Evolutionary conservation across 64 coral and sea anemone species (phyloP), one percentile per base, ranked within the genome.

Genomic region (Pachyseris speciosa): DNA sequence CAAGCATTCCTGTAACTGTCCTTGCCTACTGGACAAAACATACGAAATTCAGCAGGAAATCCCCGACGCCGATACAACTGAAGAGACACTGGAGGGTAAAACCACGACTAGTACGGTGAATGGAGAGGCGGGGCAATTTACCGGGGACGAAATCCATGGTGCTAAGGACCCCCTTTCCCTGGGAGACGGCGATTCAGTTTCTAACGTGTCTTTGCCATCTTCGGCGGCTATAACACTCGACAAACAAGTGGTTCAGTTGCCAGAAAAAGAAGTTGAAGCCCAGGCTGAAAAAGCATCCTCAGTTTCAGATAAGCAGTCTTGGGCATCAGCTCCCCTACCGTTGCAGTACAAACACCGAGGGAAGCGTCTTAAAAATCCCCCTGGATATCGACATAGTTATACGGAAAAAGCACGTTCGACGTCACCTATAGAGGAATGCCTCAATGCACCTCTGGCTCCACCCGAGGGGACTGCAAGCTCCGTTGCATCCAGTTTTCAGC

Each of bases 131-230:
- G 63, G 53, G 12, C 58, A 69, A 58, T 84, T 94, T 12, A 69
- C 68, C 2, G 71, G 85, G 33, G 85, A 88, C 25, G 19, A 67
- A 72, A 84, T 70, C 32, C 77, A 97, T 34, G 86, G 92, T 20
- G 95, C 92, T 9, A 75, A 93, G 43, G 78, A 86, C 20, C 74
- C 50, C 5, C 78, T 71, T 30, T 51, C 74, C 11, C 36, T 49
- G 33, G 74, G 59, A 65, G 78, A 81, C 2, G 95, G 90, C 10
- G 97, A 99, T 65, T 72, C 80, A 9, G 43, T 90, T 5, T 94
- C 93, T 2, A 99, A 95, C 34, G 94, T 99, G 3, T 95, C 97
- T 7, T 53, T 99, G 17, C 94, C 97, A 11, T 99, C 90, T 20
- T 99, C 94, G 3, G 97, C 97, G 7, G 94, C 81, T 20, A 79